Evolutionary conservation across 2,888 invertebrate species (phyloP).

Genomic region (Muschampia plurimacula): DNA sequence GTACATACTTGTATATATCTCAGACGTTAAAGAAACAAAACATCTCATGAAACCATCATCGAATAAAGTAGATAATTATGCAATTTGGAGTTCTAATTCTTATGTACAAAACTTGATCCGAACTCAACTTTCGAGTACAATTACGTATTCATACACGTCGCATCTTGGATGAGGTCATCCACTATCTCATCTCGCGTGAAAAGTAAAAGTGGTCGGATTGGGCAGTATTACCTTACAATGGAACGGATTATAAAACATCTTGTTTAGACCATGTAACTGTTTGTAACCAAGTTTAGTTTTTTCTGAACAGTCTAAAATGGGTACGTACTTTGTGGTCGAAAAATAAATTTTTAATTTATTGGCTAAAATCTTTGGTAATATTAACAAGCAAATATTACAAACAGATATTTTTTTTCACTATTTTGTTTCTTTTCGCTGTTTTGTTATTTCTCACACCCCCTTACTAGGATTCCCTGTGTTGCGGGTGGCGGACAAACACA

Average conservation of each 20-base stretch:
- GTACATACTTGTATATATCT: background rate
- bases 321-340: too few species aligned
- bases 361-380: too few species aligned
- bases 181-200: constrained; percentile 49
- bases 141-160: constrained; percentile 25
- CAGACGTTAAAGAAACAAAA: background rate
- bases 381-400: too few species aligned
- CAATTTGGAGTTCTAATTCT: constrained; percentile 12
- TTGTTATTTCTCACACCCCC: too few species aligned
- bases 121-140: constrained; percentile 24
- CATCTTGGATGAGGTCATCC: constrained; percentile 34
- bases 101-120: constrained; percentile 16
- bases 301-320: background rate
- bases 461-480: too few species aligned
- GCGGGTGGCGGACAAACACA: too few species aligned
- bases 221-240: constrained; percentile 64
- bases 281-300: background rate
- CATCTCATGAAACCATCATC: constrained; percentile 11
- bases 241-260: constrained; percentile 63
- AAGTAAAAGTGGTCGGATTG: constrained; percentile 81
- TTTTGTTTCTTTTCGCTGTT: too few species aligned
- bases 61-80: constrained; percentile 10
- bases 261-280: background rate
- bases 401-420: too few species aligned
- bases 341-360: too few species aligned